Evolutionary conservation across 2,797 vertebrate species (phyloP), one percentile per base, ranked within the genome.

Genomic region (Pseudochirops cupreus): DNA sequence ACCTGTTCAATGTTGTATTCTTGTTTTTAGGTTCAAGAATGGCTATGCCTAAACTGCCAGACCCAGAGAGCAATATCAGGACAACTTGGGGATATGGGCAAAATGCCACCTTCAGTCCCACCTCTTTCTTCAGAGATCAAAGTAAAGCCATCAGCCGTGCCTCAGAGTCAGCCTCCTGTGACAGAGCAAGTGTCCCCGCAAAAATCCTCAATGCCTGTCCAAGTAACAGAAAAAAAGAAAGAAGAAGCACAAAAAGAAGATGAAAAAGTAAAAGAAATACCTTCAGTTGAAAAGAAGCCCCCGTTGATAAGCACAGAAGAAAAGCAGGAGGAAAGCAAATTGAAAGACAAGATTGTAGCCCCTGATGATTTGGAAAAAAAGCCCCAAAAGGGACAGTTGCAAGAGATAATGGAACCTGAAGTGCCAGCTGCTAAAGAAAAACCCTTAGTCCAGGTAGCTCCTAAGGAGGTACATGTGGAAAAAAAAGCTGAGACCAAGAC

Each of bases 41-140:
- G 99, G 99, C 99, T 99, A 92, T 99, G 99, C 98, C 99, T 99
- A 98, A 99, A 99, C 97, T 99, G 99, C 98, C 99, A 99, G 98
- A 99, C 99, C 94, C 99, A 99, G 98, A 99, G 99, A 98, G 99
- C 99, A 58, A 98, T 99, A 95, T 98, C 98, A 94, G 99, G 99
- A 98, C 99, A 99, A 58, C 98, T 99, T 93, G 99, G 99, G 96
- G 99, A 99, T 94, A 97, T 98, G 95, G 98, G 98, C 92, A 99
- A 99, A 98, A 97, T 98, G 94, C 95, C 98, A 56, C 98, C 98
- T 96, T 96, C 97, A 1, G 97, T 98, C 97, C 33, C 97, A 93
- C 82, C 96, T 55, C 6, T 91, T 29, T 97, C 97, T 96, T 95
- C 97, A 31, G 98, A 98, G 39, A 90, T 97, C 59, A 93, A 95